Evolutionary conservation across 2,797 vertebrate genomes (phyloP).

Genomic region (Manis pentadactyla): DNA sequence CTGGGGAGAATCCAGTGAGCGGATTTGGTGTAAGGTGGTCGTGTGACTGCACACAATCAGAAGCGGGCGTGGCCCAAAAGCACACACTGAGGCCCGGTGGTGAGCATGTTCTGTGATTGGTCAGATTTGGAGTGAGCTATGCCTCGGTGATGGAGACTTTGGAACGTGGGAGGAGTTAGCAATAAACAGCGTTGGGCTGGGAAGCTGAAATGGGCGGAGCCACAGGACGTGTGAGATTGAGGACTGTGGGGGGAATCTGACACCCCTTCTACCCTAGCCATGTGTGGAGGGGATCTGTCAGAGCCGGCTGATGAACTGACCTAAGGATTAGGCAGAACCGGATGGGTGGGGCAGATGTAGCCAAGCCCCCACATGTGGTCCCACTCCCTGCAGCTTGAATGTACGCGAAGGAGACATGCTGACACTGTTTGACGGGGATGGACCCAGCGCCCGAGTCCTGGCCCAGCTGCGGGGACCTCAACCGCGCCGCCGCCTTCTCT

Average conservation of each 20-base stretch:
- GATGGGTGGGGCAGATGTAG: too few species aligned
- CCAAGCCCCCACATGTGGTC: not conserved
- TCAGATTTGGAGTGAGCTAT: not conserved
- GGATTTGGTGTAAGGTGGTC: not conserved
- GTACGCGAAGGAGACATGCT: slow-evolving; percentile 94
- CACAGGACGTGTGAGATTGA: not conserved
- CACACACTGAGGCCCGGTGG: rapidly evolving
- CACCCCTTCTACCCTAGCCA: slow-evolving; percentile 84
- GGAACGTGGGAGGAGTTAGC: not conserved
- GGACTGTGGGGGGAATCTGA: not conserved
- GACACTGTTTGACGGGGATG: slow-evolving; percentile 93
- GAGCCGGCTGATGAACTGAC: slow-evolving; percentile 80
- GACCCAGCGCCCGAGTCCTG: slow-evolving; percentile 92
- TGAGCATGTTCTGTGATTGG: not conserved
- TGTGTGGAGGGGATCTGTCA: slow-evolving; percentile 94
- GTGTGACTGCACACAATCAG: not conserved
- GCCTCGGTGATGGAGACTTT: not conserved
- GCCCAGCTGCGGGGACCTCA: slow-evolving; percentile 93
- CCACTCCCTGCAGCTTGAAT: slow-evolving; percentile 88
- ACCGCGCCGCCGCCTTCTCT: slow-evolving; percentile 93
- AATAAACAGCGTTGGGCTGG: not conserved
- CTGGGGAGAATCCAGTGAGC: not conserved
- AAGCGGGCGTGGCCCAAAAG: not conserved
- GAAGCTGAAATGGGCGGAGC: not conserved
- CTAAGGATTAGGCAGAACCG: not conserved